Base-by-base conservation (phyloP, 2,888 invertebrate species). In the Polyommatus iphigenia region DNA sequence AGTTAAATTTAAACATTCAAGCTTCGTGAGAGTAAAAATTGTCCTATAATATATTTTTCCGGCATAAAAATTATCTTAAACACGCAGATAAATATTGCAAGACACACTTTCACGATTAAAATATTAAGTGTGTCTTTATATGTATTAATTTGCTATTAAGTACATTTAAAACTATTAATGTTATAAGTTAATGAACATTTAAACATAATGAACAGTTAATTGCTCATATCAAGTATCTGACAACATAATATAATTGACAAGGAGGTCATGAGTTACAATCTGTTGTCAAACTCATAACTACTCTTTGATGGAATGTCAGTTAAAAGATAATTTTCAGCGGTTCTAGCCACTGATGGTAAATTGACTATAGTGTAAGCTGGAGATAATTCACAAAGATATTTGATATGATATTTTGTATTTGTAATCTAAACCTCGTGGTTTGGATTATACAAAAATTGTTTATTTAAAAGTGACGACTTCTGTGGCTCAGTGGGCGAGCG, bases 251-350 rank as follows among this genome's bases (percentile, higher is more conserved):
- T 67, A 29, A 4, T 24, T 20, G 62, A 62, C 62, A 67, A 32
- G 29, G 15, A 67, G 67, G 67, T 32, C 67, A 18, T 32, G 20
- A 29, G 67, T 6, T 67, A 67, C 32, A 29, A 67, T 18, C 29
- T 32, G 29, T 67, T 67, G 67, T 67, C 67, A 67, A 67, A 67
- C 67, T 29, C 67, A 18, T 67, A 29, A 67, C 67, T 67, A 18
- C 32, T 67, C 62, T 67, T 67, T 67, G 67, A 32, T 67, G 32
- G 29, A 18, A 5, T 67, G 67, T 67, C 67, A 29, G 67, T 32
- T 67, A 15, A 29, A 29, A 15, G 24, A 32, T 67, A 8, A 13
- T 24, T 24, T 62, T 8, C n/a, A 7, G 59, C 20, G 18, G 20
- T 62, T 20, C 3, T 10, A 20, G 62, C 62, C 24, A 62, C 62